These are phyloP conservation scores for Tyto alba DNA, from an alignment of 2,113 vertebrate species.

Conservation along the genomic window DNA sequence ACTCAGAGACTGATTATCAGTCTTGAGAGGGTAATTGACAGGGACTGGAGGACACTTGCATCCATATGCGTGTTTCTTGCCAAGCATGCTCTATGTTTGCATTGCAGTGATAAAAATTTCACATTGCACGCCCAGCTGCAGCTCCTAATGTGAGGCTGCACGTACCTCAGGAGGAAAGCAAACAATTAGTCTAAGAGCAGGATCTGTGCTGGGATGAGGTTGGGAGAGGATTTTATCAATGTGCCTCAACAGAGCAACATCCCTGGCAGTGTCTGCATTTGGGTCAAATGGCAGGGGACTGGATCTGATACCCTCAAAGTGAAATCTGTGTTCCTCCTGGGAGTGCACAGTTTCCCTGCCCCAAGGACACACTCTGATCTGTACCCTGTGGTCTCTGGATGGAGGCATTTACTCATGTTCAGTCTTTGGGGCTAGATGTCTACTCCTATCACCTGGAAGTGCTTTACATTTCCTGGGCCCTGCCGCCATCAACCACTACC, in stretches of 20 bases:
- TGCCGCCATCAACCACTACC: not conserved
- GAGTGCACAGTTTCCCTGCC: not conserved
- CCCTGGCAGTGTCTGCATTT: not conserved
- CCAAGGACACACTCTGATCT: not conserved
- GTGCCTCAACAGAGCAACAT: not conserved
- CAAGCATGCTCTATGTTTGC: not conserved
- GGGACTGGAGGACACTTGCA: not conserved
- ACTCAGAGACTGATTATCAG: not conserved
- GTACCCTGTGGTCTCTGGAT: not conserved
- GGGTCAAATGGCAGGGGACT: not conserved
- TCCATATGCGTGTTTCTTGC: not conserved
- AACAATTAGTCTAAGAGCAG: not conserved
- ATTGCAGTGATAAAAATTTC: not conserved
- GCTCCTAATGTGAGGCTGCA: not conserved
- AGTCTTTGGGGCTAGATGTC: not conserved
- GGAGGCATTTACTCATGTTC: not conserved
- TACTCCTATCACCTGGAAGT: not conserved
- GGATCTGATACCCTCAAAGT: not conserved
- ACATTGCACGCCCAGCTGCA: not conserved
- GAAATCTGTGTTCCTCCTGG: not conserved
- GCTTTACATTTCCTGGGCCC: not conserved
- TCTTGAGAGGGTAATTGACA: not conserved
- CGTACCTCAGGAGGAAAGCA: not conserved
- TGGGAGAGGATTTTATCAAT: not conserved
- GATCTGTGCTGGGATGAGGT: not conserved